These are phyloP conservation scores for Cydia fagiglandana DNA, from an alignment of 1,140 invertebrate genomes.

Conservation along the genomic window DNA sequence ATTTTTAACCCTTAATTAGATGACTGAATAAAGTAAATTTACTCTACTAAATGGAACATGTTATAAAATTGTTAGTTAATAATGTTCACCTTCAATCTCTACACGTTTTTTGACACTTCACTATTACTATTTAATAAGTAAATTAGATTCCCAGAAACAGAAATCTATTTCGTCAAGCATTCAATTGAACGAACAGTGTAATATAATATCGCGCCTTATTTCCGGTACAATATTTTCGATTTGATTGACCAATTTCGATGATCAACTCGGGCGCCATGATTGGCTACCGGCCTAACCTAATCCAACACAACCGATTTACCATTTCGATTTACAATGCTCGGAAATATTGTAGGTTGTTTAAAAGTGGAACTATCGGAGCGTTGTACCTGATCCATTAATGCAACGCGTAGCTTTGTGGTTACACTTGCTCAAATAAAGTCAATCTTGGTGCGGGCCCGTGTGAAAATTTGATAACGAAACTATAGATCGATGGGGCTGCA, in stretches of 20 bases:
- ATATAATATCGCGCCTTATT: conserved; percentile 74
- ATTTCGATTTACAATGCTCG: conserved; percentile 59
- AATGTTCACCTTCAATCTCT: no score
- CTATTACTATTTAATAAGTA: conserved; percentile 32
- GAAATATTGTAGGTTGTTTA: conserved; percentile 31
- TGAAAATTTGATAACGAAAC: conserved; percentile 79
- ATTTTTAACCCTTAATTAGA: not conserved
- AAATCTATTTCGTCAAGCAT: conserved; percentile 57
- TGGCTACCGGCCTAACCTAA: conserved; percentile 62
- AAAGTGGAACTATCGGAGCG: conserved; percentile 12
- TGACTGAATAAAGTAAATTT: not conserved
- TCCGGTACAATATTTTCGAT: conserved; percentile 73
- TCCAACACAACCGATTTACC: conserved; percentile 45
- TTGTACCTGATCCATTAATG: conserved; percentile 12
- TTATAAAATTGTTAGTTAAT: no score
- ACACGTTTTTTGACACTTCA: not conserved
- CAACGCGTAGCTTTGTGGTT: conserved; percentile 67
- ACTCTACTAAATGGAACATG: no score
- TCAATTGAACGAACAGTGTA: conserved; percentile 59
- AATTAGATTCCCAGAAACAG: conserved; percentile 41
- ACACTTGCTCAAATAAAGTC: conserved; percentile 77
- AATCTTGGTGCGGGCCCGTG: conserved; percentile 73
- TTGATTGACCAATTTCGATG: conserved; percentile 78
- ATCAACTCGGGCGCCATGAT: conserved; percentile 72
- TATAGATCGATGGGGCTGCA: conserved; percentile 74